Evolutionary conservation across 2,888 invertebrate species (phyloP).

Genomic region (Xylophagus ater): DNA sequence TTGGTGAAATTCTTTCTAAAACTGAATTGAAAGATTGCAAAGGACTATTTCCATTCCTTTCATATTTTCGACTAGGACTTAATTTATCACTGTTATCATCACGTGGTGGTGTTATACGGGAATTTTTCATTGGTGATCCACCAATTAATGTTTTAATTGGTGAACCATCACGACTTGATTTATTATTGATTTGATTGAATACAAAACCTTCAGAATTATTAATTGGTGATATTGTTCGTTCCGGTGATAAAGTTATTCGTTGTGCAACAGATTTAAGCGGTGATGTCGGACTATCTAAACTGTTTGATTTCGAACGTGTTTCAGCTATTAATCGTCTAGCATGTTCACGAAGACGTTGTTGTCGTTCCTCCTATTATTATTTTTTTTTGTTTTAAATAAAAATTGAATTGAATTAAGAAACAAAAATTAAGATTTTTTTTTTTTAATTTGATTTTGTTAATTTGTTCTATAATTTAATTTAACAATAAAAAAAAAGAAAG

Average conservation of each 20-base stretch:
- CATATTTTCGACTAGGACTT: slow-evolving; percentile 39
- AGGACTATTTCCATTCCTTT: slow-evolving; percentile 39
- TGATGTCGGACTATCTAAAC: slow-evolving; percentile 33
- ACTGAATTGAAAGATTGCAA: slow-evolving; percentile 58
- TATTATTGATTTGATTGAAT: slow-evolving; percentile 23
- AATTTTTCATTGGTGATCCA: slow-evolving; percentile 26
- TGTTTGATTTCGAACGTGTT: slow-evolving; percentile 47
- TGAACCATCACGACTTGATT: slow-evolving; percentile 16
- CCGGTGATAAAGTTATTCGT: slow-evolving; percentile 34
- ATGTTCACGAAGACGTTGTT: slow-evolving; percentile 73
- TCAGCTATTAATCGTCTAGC: slow-evolving; percentile 84
- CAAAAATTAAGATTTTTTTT: background rate
- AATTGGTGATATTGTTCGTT: slow-evolving; percentile 38
- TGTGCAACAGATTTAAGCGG: slow-evolving; percentile 31
- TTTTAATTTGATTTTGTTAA: slow-evolving; percentile 2
- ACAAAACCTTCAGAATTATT: slow-evolving; percentile 24
- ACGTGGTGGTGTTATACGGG: slow-evolving; percentile 33
- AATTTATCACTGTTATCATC: slow-evolving; percentile 27
- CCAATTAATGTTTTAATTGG: slow-evolving; percentile 19
- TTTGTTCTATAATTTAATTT: too few relatives aligned
- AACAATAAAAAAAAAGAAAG: slow-evolving; percentile 10
- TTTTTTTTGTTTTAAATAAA: too few relatives aligned
- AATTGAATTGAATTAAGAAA: background rate
- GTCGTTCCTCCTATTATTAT: slow-evolving; percentile 83
- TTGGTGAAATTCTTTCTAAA: slow-evolving; percentile 60